Percentiles rank a stretch among this genome's conserved stretches.
phyloP scores from a whole-genome alignment of 2,888 invertebrate species.

The Melipona bicolor region DNA sequence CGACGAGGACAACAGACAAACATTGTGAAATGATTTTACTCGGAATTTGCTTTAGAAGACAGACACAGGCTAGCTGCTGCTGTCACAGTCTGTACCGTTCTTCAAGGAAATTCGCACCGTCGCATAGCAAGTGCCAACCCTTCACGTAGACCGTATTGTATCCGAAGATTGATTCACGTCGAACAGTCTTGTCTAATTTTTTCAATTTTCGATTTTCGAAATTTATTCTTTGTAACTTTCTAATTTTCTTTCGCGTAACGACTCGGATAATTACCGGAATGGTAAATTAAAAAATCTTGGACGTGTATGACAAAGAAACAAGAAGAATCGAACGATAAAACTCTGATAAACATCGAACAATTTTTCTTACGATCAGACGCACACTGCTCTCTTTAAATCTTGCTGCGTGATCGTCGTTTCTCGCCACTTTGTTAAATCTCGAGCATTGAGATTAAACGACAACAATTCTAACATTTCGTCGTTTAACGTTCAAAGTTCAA shows the following conservation, averaged over 20 bases:
- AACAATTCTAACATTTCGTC: too few species aligned
- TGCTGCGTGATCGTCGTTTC: too few species aligned
- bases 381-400: too few species aligned
- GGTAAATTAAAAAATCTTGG: too few species aligned
- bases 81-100: constrained; percentile 15
- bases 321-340: too few species aligned
- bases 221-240: background rate
- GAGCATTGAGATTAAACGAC: too few species aligned
- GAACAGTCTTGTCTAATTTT: constrained; percentile 8
- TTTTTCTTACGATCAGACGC: too few species aligned
- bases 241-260: background rate
- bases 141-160: constrained; percentile 9
- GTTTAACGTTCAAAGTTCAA: too few species aligned
- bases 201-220: background rate
- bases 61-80: constrained; percentile 18
- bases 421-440: too few species aligned
- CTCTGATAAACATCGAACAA: too few species aligned
- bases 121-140: constrained; percentile 38
- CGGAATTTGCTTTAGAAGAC: constrained; percentile 44
- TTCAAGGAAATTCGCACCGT: constrained; percentile 51
- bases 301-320: too few species aligned
- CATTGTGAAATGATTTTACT: constrained; percentile 53
- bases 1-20: constrained; percentile 28
- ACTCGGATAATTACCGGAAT: too few species aligned
- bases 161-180: background rate